Percentiles rank a stretch among this genome's conserved stretches.
These are phyloP conservation scores for Lydus trimaculatus DNA, from an alignment of 2,888 invertebrate species.

Conservation along the genomic window DNA sequence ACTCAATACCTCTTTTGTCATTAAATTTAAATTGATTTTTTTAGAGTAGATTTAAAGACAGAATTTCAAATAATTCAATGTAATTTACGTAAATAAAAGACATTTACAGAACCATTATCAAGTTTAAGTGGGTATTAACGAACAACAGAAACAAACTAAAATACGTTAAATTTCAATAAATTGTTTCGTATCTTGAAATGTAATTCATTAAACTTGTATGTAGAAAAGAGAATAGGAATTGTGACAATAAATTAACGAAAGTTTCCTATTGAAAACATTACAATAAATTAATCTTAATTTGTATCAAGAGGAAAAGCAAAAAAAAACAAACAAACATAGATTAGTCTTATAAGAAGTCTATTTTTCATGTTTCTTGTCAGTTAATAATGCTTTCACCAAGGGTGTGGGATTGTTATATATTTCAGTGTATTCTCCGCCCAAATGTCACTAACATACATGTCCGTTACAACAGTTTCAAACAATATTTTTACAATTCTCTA, in stretches of 20 bases:
- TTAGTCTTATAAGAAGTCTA: not conserved
- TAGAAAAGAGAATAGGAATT: not conserved
- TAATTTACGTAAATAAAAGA: conserved; percentile 1
- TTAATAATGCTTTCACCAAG: conserved; percentile 23
- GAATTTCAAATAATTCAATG: not conserved
- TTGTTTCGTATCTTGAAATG: not conserved
- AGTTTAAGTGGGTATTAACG: not conserved
- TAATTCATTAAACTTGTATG: not conserved
- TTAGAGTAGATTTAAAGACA: not conserved
- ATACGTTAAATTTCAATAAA: conserved; percentile 1
- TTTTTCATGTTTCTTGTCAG: conserved; percentile 14
- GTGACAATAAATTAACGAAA: not conserved
- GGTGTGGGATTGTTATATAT: conserved; percentile 22
- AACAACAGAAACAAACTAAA: conserved; percentile 3
- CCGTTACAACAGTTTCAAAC: not conserved
- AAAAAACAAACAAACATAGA: not conserved
- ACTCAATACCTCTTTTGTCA: not conserved
- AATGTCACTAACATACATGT: conserved; percentile 27
- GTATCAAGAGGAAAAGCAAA: not conserved
- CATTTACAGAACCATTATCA: not conserved
- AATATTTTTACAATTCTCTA: not conserved
- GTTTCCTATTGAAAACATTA: not conserved
- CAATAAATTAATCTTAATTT: not conserved
- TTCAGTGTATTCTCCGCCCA: conserved; percentile 25
- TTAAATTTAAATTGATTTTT: not conserved